phyloP scores from a whole-genome alignment of 2,888 invertebrate genomes.

The Standfussiana lucernea region DNA sequence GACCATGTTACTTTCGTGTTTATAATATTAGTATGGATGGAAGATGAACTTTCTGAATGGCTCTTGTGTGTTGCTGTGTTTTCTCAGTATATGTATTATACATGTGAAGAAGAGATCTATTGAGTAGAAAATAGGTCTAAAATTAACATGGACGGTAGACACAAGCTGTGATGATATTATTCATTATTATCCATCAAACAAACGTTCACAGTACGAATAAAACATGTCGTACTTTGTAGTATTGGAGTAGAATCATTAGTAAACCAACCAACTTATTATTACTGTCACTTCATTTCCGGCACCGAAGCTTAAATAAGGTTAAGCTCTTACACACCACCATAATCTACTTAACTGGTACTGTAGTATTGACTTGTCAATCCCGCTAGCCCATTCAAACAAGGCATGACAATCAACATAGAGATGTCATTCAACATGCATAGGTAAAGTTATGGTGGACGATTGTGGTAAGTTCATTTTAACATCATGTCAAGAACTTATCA shows the following conservation, averaged over 20 bases:
- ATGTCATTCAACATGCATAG: conserved; percentile 24
- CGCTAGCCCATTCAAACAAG: conserved; percentile 44
- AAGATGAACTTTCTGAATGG: not conserved
- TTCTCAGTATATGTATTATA: not conserved
- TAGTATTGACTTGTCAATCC: conserved; percentile 49
- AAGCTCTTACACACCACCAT: conserved; percentile 30
- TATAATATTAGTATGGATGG: not conserved
- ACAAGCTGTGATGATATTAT: not conserved
- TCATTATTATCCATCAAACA: not conserved
- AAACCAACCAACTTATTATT: not conserved
- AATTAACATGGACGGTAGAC: not conserved
- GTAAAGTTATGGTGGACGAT: not conserved
- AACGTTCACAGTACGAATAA: not conserved
- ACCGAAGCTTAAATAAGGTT: conserved; percentile 29
- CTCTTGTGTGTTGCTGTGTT: not conserved
- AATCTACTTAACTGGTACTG: conserved; percentile 33
- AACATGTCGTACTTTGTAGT: not conserved
- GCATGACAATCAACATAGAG: conserved; percentile 39
- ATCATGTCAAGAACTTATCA: conserved; percentile 11
- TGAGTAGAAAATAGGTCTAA: not conserved
- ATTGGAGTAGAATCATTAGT: not conserved
- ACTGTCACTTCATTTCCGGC: conserved; percentile 36
- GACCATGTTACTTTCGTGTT: not conserved
- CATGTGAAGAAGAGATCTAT: not conserved
- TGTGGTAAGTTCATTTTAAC: conserved; percentile 5